Percentiles rank a stretch among this genome's conserved stretches.
phyloP scores from a whole-genome alignment of 2,113 vertebrate species.

The Protobothrops flavoviridis region DNA sequence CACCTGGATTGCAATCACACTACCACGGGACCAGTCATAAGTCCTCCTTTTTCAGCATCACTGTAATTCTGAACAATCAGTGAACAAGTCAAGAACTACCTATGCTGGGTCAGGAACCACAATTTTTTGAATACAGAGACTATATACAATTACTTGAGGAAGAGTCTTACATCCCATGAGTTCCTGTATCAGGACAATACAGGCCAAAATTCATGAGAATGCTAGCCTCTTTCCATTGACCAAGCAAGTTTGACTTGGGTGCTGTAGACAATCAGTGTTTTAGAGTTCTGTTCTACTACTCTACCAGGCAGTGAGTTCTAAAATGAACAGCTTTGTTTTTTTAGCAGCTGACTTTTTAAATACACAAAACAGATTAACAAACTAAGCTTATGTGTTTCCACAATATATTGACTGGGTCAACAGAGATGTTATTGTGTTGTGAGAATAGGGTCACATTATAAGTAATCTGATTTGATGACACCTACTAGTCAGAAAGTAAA shows the following conservation, averaged over 20 bases:
- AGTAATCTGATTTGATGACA: neutral
- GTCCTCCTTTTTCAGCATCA: neutral
- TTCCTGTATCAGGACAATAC: neutral
- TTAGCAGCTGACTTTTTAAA: neutral
- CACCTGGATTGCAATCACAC: neutral
- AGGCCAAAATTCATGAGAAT: neutral
- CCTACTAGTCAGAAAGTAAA: neutral
- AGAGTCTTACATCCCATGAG: neutral
- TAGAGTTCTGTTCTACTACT: neutral
- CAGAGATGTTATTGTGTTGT: neutral
- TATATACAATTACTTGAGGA: neutral
- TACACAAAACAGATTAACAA: neutral
- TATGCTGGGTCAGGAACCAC: neutral
- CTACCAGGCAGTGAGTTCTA: neutral
- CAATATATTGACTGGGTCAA: neutral
- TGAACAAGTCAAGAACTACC: neutral
- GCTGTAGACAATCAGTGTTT: neutral
- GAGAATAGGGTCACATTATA: neutral
- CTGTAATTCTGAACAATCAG: neutral
- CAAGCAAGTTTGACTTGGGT: neutral
- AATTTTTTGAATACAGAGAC: neutral
- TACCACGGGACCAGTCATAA: neutral
- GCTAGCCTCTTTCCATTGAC: neutral
- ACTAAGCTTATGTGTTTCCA: neutral
- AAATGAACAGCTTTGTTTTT: neutral